Base-by-base conservation (phyloP, 2,888 invertebrate genomes). In the Cataglyphis cursor region DNA sequence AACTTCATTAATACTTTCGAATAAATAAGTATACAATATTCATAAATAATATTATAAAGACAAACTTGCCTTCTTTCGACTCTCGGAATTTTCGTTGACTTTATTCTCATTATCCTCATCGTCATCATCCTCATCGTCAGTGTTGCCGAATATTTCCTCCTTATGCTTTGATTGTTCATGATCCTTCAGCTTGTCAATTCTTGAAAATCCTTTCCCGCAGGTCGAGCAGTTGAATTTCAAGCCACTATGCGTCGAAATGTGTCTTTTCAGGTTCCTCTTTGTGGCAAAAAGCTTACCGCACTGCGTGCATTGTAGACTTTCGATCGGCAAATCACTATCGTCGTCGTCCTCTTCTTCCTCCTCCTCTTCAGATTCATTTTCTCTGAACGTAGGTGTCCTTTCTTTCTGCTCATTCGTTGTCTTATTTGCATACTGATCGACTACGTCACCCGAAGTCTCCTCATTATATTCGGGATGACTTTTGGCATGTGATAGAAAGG, bases 281-380 rank as follows among this genome's bases (percentile, higher is more conserved):
- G 94, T 94, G 0, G 93, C 93, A 75, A 94, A 93, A 12, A 93
- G 84, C 87, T 94, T 93, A 18, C 94, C 93, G 81, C 94, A 94
- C 66, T 94, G 92, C 18, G 92, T 93, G 44, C 94, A 94, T 31
- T 94, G 94, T 31, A 94, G 57, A 82, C 90, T 93, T 62, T 92
- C 91, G n/a, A 87, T 73, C 0, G 92, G 92, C 70, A 92, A 85
- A 82, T 93, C 92, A 35, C 87, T 88, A 3, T 90, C 90, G 0
- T 87, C 90, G 6, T 90, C 90, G 9, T 91, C 90, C 0, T 92
- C 88, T 0, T 84, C 88, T n/a, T 93, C 92, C 8, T 90, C 86
- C 1, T 87, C 86, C 5, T 90, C 89, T 0, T 84, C 74, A 1
- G 85, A 89, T 64, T 89, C 89, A 5, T 90, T 90, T 5, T 90